Evolutionary conservation across 2,113 vertebrate species (phyloP).

Genomic region (Galemys pyrenaicus): DNA sequence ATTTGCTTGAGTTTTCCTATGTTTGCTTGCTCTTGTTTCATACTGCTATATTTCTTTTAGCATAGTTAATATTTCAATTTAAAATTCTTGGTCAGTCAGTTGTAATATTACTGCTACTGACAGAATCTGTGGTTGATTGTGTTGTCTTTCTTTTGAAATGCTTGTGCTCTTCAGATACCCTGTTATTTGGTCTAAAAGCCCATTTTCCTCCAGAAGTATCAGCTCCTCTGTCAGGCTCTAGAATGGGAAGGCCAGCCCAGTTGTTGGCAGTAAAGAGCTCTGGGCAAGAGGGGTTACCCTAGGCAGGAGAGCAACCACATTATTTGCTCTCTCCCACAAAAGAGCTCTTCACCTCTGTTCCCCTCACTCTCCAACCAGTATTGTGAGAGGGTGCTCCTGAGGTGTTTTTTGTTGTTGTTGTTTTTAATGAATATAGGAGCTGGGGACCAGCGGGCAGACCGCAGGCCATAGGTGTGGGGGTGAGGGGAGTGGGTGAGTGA

Average conservation of each 20-base stretch:
- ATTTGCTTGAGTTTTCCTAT: neutral
- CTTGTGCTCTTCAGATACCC: neutral
- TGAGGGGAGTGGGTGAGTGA: too few relatives aligned
- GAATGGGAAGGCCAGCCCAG: neutral
- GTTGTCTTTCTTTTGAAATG: slow-evolving; percentile 34
- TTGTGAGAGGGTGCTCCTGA: neutral
- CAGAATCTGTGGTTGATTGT: slow-evolving; percentile 12
- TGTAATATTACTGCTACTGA: neutral
- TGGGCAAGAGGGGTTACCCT: neutral
- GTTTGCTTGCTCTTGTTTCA: neutral
- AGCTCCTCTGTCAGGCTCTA: neutral
- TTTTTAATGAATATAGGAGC: neutral
- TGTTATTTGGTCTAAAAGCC: neutral
- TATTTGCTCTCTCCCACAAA: neutral
- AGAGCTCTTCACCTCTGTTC: neutral
- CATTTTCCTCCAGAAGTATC: neutral
- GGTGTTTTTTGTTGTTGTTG: too few relatives aligned
- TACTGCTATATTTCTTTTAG: neutral
- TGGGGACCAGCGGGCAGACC: too few relatives aligned
- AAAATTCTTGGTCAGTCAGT: slow-evolving; percentile 17
- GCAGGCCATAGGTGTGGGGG: too few relatives aligned
- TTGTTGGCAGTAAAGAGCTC: neutral
- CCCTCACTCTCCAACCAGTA: neutral
- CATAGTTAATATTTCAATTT: neutral
- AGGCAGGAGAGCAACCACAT: neutral